phyloP scores from a whole-genome alignment of 2,888 invertebrate species.

The Drosophila flavopinicola region DNA sequence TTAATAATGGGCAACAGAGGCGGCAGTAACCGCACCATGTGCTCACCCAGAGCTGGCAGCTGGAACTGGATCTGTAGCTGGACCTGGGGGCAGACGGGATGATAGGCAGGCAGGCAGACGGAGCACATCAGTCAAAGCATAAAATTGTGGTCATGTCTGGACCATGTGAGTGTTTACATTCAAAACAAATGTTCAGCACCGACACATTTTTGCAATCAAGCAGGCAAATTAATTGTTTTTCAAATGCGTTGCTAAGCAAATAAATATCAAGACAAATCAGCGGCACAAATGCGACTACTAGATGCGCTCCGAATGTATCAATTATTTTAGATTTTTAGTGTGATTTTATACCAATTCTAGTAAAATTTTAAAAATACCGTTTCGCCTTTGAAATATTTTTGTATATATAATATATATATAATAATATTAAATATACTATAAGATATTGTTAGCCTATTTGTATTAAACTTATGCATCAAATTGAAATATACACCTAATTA shows the following conservation, averaged over 20 bases:
- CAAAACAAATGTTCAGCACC: conserved; percentile 54
- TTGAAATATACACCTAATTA: too few species aligned
- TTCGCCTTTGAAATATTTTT: too few species aligned
- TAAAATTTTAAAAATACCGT: not conserved
- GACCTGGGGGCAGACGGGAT: conserved; percentile 2
- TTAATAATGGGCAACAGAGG: conserved; percentile 43
- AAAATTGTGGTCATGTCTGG: conserved; percentile 74
- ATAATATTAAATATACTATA: not conserved
- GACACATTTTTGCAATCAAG: conserved; percentile 56
- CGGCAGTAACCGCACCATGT: conserved; percentile 50
- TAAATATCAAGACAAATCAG: conserved; percentile 22
- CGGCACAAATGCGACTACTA: conserved; percentile 8
- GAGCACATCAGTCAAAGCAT: conserved; percentile 69
- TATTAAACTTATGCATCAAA: too few species aligned
- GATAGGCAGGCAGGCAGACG: conserved; percentile 14
- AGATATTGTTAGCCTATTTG: too few species aligned
- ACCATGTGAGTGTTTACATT: conserved; percentile 69
- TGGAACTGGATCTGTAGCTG: not conserved
- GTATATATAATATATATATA: not conserved
- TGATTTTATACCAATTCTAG: not conserved
- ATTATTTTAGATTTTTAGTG: too few species aligned
- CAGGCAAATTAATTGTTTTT: conserved; percentile 73
- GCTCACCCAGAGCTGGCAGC: conserved; percentile 22
- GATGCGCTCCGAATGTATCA: too few species aligned
- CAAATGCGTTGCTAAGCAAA: conserved; percentile 69